Evolutionary conservation across 2,113 vertebrate species (phyloP).

Genomic region (Esox niger): DNA sequence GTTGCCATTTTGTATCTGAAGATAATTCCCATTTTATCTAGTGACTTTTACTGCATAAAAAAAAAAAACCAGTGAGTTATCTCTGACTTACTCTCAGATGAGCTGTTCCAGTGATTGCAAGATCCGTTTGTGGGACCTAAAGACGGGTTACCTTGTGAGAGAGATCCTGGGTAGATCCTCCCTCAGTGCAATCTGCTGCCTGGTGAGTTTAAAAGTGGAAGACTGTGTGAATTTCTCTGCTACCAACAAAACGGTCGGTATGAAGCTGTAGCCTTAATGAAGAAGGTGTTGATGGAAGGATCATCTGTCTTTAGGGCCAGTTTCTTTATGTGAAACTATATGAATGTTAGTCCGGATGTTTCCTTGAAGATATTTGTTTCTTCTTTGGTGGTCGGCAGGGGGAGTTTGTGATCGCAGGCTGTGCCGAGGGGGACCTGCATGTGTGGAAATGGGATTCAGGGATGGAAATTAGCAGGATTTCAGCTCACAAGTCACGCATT

Average conservation of each 20-base stretch:
- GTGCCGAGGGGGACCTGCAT: conserved; percentile 75
- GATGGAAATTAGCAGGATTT: conserved; percentile 76
- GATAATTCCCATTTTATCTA: background rate
- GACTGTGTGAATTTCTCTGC: background rate
- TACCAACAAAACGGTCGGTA: no score
- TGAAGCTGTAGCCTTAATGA: no score
- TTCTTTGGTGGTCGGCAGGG: conserved; percentile 58
- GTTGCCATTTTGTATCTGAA: background rate
- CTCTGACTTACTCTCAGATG: conserved; percentile 53
- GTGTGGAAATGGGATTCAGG: conserved; percentile 77
- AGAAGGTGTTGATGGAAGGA: no score
- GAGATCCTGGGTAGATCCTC: conserved; percentile 73
- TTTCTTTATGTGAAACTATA: background rate
- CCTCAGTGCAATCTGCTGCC: conserved; percentile 69
- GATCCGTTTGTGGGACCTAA: conserved; percentile 76
- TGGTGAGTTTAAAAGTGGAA: conserved; percentile 65
- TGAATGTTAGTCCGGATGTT: background rate
- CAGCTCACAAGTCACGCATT: conserved; percentile 72
- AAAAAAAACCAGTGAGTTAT: background rate
- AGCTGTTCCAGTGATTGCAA: conserved; percentile 80
- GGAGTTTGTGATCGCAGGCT: conserved; percentile 70
- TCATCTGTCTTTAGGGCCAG: no score
- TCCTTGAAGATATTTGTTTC: no score
- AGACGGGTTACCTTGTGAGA: conserved; percentile 48
- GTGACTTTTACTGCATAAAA: no score